These are phyloP conservation scores for Alitta virens DNA, from an alignment of 2,888 invertebrate genomes.

Conservation along the genomic window DNA sequence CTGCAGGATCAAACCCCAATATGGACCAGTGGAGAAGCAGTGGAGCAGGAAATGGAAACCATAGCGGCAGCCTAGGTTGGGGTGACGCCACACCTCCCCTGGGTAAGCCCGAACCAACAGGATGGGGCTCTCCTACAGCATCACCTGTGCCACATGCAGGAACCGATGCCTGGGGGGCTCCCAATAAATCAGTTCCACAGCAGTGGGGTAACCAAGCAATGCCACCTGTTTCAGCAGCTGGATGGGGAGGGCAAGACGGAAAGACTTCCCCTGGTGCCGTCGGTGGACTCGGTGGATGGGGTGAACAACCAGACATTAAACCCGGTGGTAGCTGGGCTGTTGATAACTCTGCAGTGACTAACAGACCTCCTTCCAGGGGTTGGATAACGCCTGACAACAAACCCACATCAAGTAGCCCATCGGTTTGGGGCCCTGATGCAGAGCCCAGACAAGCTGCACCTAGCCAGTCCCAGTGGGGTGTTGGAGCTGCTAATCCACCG, in stretches of 20 bases:
- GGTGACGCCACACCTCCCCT: slow-evolving; percentile 12
- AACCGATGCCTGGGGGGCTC: slow-evolving; percentile 29
- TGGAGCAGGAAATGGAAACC: not conserved
- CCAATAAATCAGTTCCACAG: slow-evolving; percentile 8
- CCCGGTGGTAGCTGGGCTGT: not conserved
- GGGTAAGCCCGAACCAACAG: slow-evolving; percentile 11
- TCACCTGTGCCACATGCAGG: slow-evolving; percentile 27
- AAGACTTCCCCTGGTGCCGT: not conserved
- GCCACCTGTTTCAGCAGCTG: not conserved
- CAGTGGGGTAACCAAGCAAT: slow-evolving; percentile 10
- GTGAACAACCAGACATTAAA: not conserved
- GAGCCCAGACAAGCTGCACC: not conserved
- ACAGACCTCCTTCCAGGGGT: no score
- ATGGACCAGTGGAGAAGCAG: slow-evolving; percentile 15
- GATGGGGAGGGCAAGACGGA: not conserved
- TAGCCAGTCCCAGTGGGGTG: slow-evolving; percentile 15
- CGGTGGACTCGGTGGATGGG: not conserved
- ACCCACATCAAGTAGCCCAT: not conserved
- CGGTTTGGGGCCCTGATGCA: not conserved
- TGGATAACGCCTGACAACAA: not conserved
- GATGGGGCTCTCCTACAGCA: slow-evolving; percentile 28
- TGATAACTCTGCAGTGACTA: no score
- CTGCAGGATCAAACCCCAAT: slow-evolving; percentile 17
- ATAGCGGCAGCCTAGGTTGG: slow-evolving; percentile 20
- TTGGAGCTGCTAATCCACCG: not conserved